Evolutionary conservation across 2,797 vertebrate genomes (phyloP), one percentile per base, ranked within the genome.

Genomic region (Melanotaenia boesemani): DNA sequence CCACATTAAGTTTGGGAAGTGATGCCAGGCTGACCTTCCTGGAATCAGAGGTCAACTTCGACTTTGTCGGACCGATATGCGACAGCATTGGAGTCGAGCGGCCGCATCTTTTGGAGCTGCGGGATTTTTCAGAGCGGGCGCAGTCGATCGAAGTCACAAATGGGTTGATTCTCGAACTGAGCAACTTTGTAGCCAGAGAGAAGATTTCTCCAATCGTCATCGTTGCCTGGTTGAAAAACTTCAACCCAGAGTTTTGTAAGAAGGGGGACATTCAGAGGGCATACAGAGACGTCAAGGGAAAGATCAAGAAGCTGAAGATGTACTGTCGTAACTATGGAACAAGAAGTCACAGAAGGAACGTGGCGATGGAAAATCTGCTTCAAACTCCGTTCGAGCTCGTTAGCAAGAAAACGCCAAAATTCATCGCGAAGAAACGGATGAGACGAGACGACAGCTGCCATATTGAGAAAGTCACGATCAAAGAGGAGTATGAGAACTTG

Each of bases 1-100:
- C 93, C 13, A 90, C 93, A 3, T 52, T 92, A 76, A 94, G 93
- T 63, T 87, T 96, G 46, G 85, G 76, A 41, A 76, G 64, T 7
- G 85, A 90, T 0, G 88, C 91, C 0, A 91, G 93, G 70, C 26
- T 57, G 41, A 52, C 48, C 6, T 96, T 96, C 74, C 76, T 96
- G 60, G 90, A 93, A 9, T 89, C 93, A 2, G 46, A 88, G 0
- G 92, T 92, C 48, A 94, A 95, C 86, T 95, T 96, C 77, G 93
- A 92, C 76, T 95, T 93, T 77, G 94, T 95, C 0, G 95, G 95
- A 13, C 94, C 95, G 0, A 91, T 95, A 74, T 95, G 95, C 70
- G 95, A 96, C 24, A 93, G 93, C 73, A 93, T 95, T 9, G 94
- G 94, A 22, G 93, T 96, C 0, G 90, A 92, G 65, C 90, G 94